phyloP scores from a whole-genome alignment of 2,888 invertebrate species.

The Temnothorax unifasciatus region DNA sequence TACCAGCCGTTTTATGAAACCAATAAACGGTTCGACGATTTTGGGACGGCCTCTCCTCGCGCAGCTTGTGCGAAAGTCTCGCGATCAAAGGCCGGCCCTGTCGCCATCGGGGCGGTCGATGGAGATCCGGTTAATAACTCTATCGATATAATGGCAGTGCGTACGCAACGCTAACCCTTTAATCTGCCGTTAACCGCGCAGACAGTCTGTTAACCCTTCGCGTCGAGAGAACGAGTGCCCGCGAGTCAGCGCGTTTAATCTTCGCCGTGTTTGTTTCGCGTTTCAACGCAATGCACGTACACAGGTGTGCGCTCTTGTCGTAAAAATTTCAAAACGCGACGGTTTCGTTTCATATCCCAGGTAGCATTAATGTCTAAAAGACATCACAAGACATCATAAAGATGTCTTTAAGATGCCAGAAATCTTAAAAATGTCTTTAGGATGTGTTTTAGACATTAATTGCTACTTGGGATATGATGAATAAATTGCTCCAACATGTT shows the following conservation, averaged over 20 bases:
- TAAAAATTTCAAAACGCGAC: conserved; percentile 4
- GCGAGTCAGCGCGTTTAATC: conserved; percentile 12
- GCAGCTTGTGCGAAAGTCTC: not conserved
- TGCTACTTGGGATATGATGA: too few species aligned
- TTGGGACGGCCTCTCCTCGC: not conserved
- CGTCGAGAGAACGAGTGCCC: not conserved
- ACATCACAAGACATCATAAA: too few species aligned
- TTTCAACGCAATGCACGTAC: not conserved
- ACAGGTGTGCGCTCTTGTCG: not conserved
- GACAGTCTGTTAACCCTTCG: conserved; percentile 4
- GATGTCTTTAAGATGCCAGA: too few species aligned
- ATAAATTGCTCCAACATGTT: not conserved
- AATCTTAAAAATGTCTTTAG: too few species aligned
- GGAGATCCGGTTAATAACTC: conserved; percentile 21
- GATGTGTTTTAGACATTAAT: too few species aligned
- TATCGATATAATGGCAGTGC: conserved; percentile 34
- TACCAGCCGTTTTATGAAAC: not conserved
- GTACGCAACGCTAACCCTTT: conserved; percentile 7
- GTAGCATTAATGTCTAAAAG: too few species aligned
- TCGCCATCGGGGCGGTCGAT: conserved; percentile 1
- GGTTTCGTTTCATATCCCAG: not conserved
- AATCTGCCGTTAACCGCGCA: conserved; percentile 27
- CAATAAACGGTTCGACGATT: not conserved
- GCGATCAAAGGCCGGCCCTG: conserved; percentile 5
- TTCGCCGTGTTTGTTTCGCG: not conserved